A percentile compares a stretch with the other conserved stretches of the same genome.
Evolutionary conservation across 2,797 vertebrate species (phyloP).

Genomic region (Pterois miles): DNA sequence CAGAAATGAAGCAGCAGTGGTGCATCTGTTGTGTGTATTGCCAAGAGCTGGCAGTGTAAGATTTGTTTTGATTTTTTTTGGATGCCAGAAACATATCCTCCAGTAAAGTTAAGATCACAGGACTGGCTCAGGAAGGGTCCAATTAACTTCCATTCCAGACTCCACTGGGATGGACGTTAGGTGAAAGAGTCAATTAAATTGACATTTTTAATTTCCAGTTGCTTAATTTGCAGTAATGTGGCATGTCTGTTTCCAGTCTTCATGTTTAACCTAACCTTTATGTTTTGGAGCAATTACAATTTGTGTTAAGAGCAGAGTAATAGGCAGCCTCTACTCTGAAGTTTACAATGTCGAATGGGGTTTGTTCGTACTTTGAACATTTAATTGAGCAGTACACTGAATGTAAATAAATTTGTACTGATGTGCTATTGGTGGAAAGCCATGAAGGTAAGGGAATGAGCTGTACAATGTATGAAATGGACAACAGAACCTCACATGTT

Average conservation of each 20-base stretch:
- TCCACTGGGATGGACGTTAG: slow-evolving; percentile 27
- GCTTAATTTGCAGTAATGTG: slow-evolving; percentile 30
- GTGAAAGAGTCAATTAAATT: slow-evolving; percentile 56
- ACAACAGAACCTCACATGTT: background rate
- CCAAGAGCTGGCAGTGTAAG: slow-evolving; percentile 40
- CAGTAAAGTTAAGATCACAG: slow-evolving; percentile 38
- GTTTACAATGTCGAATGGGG: background rate
- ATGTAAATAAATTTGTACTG: background rate
- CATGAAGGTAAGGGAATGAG: background rate
- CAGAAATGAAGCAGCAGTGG: slow-evolving; percentile 19
- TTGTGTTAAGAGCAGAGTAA: slow-evolving; percentile 9
- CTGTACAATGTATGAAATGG: background rate
- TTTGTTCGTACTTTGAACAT: background rate
- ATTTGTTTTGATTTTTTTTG: slow-evolving; percentile 24
- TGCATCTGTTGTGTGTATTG: slow-evolving; percentile 11
- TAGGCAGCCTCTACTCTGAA: slow-evolving; percentile 1
- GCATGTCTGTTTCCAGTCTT: slow-evolving; percentile 9
- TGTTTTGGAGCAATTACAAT: slow-evolving; percentile 26
- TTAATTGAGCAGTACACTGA: background rate
- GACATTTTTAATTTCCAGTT: slow-evolving; percentile 38
- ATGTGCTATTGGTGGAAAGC: background rate
- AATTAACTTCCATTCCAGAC: slow-evolving; percentile 42
- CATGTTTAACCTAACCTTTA: slow-evolving; percentile 7
- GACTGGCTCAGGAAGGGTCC: slow-evolving; percentile 29
- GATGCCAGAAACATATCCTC: slow-evolving; percentile 32